Conservation (phyloP, 1,140 invertebrate species). For the Periplaneta americana region DNA sequence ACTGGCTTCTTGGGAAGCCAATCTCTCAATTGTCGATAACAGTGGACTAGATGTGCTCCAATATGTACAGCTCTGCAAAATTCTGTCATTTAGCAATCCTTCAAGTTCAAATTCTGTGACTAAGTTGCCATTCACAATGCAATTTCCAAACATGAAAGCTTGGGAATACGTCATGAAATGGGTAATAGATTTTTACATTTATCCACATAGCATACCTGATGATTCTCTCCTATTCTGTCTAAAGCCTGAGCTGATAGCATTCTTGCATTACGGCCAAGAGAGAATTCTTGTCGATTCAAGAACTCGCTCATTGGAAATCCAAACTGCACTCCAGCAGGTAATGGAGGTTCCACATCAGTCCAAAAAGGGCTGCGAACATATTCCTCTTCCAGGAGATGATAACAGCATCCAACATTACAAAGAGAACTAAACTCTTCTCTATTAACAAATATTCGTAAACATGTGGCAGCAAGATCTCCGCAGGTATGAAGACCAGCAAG, state of each 20-base stretch:
- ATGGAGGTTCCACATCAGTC: conserved; percentile 16
- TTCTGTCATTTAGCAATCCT: no score
- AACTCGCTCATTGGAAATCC: conserved; percentile 65
- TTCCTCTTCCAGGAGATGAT: conserved; percentile 73
- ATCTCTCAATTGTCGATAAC: no score
- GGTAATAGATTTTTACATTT: no score
- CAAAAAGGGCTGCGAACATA: conserved; percentile 32
- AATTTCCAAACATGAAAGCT: no score
- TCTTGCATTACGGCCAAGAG: conserved; percentile 68
- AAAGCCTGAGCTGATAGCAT: conserved; percentile 78
- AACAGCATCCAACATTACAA: conserved; percentile 86
- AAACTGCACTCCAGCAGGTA: conserved; percentile 21
- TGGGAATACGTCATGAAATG: no score
- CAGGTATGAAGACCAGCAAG: conserved; percentile 83
- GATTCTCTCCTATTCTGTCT: conserved; percentile 42
- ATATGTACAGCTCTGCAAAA: no score
- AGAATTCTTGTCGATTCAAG: conserved; percentile 45
- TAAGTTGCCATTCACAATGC: no score
- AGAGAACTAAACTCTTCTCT: conserved; percentile 51
- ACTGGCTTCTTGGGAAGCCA: no score
- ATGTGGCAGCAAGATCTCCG: conserved; percentile 72
- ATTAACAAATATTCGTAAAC: conserved; percentile 64
- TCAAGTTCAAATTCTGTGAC: no score
- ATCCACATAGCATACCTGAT: no score
- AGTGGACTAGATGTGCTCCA: no score